phyloP scores from a whole-genome alignment of 2,113 vertebrate genomes.

The Macquaria australasica region DNA sequence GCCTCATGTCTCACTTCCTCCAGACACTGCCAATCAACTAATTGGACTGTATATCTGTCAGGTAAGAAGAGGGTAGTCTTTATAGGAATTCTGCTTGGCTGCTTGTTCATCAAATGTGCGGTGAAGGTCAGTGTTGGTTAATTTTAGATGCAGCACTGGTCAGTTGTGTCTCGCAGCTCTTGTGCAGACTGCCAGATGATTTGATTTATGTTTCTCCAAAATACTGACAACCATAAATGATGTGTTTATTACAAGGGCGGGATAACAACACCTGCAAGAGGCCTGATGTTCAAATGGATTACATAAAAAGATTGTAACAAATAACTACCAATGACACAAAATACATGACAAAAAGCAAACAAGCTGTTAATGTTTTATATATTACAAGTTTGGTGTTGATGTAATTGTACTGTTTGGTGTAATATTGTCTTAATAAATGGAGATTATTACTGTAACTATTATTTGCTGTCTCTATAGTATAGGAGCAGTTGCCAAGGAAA shows the following conservation, averaged over 20 bases:
- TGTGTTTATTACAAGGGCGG: conserved; percentile 23
- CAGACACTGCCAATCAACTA: conserved; percentile 63
- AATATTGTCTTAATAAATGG: background rate
- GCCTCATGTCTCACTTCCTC: conserved; percentile 48
- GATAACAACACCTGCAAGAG: background rate
- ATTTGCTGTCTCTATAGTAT: background rate
- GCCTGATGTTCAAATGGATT: background rate
- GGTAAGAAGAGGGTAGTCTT: conserved; percentile 11
- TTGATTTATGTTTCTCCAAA: conserved; percentile 21
- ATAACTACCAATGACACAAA: background rate
- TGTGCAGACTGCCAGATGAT: conserved; percentile 12
- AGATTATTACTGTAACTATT: background rate
- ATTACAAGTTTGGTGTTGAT: background rate
- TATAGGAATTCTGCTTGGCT: background rate
- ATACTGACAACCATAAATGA: conserved; percentile 16
- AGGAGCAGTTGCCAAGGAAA: background rate
- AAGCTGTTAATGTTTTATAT: background rate
- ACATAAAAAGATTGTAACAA: background rate
- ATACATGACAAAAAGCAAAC: background rate
- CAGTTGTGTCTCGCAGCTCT: background rate
- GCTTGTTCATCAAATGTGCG: conserved; percentile 31
- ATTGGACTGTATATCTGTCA: conserved; percentile 43
- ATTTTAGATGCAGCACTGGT: conserved; percentile 33
- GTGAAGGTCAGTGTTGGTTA: conserved; percentile 12
- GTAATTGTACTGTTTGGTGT: background rate